Conservation (phyloP, 2,888 invertebrate genomes). For the Baccha elongata region DNA sequence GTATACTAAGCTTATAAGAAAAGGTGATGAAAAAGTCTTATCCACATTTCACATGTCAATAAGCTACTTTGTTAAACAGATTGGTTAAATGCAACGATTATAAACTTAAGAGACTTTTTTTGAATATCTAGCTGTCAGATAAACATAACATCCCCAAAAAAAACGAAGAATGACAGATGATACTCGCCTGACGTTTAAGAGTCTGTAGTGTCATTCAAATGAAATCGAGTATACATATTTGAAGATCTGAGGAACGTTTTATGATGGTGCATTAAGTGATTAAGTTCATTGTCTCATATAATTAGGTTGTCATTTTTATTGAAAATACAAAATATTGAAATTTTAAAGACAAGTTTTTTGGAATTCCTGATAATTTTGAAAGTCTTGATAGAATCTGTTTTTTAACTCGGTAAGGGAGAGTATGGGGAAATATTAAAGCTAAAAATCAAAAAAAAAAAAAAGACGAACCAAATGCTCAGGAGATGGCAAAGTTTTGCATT, state of each 20-base stretch:
- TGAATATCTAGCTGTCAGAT: conserved; percentile 49
- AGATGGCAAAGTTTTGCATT: too few species aligned
- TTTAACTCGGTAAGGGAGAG: too few species aligned
- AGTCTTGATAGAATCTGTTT: too few species aligned
- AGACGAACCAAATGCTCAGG: too few species aligned
- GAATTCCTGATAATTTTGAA: too few species aligned
- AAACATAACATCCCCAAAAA: conserved; percentile 29
- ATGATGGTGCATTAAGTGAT: not conserved
- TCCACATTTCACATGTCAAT: conserved; percentile 44
- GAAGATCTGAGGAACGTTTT: not conserved
- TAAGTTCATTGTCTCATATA: conserved; percentile 3
- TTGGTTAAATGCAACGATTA: conserved; percentile 27
- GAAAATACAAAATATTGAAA: too few species aligned
- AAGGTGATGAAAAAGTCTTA: not conserved
- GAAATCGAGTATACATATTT: not conserved
- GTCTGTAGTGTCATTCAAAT: conserved; percentile 22
- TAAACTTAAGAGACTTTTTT: conserved; percentile 29
- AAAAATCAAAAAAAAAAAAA: too few species aligned
- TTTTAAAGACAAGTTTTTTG: too few species aligned
- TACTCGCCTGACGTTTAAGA: not conserved
- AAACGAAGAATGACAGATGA: conserved; percentile 20
- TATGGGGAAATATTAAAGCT: too few species aligned
- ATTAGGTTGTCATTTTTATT: too few species aligned
- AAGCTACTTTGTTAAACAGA: conserved; percentile 52
- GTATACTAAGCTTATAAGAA: not conserved